Evolutionary conservation across 2,888 invertebrate species (phyloP), one percentile per base, ranked within the genome.

Genomic region (Pilophorus perplexus): DNA sequence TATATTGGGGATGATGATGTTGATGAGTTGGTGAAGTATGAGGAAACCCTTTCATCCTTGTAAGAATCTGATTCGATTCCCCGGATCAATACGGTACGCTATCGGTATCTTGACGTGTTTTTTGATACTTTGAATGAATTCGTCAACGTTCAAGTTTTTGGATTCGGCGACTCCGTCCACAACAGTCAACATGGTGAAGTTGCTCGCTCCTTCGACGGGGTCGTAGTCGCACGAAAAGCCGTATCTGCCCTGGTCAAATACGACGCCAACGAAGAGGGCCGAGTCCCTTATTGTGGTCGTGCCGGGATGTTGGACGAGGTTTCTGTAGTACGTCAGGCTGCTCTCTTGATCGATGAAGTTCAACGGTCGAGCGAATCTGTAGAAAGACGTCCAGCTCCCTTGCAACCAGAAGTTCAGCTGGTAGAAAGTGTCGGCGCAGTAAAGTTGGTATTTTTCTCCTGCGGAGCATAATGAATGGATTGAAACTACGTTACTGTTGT

Each of bases 201-300:
- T 59, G 6, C n/a, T 40, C 1, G 57, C 57, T 1, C 57, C 40
- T 14, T 23, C 10, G 1, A 14, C 42, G 3, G 52, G 8, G 42
- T 22, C 25, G 27, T 59, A 59, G 16, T 59, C 59, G 27, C 59
- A 59, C 8, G 59, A 59, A 10, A 59, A 59, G 14, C 59, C 38
- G 27, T 14, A 25, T 18, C 59, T 22, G 25, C 59, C 59, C 4
- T 25, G 27, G 1, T 42, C 42, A 14, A 42, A n/a, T 1, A 59
- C 12, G 14, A 42, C 42, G 1, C 59, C 59, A 2, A 59, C 38
- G 16, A 14, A 59, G 4, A 59, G 1, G 23, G 23, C 59, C 23
- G 42, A 40, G 20, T 59, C 59, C 14, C 59, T 20, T 3, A 59
- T 59, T n/a, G 23, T 10, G n/a, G 25, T 10, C 4, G 16, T 40